phyloP scores from a whole-genome alignment of 2,888 invertebrate genomes.

The Drosophila lutescens region DNA sequence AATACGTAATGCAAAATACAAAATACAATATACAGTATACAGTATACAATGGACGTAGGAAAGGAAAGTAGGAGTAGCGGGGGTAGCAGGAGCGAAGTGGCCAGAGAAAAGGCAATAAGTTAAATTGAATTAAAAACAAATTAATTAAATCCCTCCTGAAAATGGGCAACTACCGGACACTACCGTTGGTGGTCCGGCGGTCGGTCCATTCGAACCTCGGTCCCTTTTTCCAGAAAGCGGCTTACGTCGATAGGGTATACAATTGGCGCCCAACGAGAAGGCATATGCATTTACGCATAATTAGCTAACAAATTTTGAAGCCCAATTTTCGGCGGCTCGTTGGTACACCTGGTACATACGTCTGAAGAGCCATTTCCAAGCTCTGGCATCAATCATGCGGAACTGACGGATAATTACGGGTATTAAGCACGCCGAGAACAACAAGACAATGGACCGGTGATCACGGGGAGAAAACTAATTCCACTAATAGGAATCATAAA shows the following conservation, averaged over 20 bases:
- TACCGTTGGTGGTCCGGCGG: too few relatives aligned
- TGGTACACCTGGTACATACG: conserved; percentile 51
- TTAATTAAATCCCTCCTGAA: conserved; percentile 75
- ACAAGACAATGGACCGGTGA: conserved; percentile 44
- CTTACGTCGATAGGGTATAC: not conserved
- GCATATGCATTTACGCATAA: conserved; percentile 37
- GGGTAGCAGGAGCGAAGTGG: not conserved
- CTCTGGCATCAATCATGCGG: conserved; percentile 58
- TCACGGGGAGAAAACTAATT: conserved; percentile 66
- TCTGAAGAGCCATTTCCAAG: not conserved
- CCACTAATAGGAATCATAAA: conserved; percentile 80
- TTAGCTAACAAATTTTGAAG: conserved; percentile 55
- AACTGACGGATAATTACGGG: conserved; percentile 29
- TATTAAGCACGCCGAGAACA: not conserved
- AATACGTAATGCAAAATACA: conserved; percentile 30
- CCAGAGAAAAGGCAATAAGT: conserved; percentile 63
- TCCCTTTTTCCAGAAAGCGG: not conserved
- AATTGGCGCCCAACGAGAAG: not conserved
- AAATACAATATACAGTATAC: conserved; percentile 15
- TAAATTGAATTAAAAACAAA: conserved; percentile 80
- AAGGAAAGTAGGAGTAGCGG: too few relatives aligned
- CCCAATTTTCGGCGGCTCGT: conserved; percentile 20
- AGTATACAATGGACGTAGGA: not conserved
- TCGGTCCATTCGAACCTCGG: too few relatives aligned
- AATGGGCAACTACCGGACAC: conserved; percentile 36